Evolutionary conservation across 2,888 invertebrate species (phyloP).

Genomic region (Choreutis nemorana): DNA sequence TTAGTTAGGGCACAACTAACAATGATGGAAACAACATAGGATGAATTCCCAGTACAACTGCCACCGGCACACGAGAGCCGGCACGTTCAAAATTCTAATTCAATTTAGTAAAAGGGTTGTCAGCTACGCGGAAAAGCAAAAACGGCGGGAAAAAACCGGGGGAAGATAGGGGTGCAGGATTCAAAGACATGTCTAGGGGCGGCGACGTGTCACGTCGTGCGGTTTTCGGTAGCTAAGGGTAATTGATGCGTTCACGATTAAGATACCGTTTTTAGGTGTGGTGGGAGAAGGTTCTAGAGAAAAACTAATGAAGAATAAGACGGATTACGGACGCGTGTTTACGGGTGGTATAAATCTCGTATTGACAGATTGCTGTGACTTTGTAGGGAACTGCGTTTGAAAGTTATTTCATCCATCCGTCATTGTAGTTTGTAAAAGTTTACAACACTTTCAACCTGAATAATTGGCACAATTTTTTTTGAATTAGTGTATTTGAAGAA

Average conservation of each 20-base stretch:
- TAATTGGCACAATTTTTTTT: too few relatives aligned
- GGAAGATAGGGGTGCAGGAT: conserved; percentile 17
- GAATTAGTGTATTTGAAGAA: too few relatives aligned
- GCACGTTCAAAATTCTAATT: conserved; percentile 36
- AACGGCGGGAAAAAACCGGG: conserved; percentile 17
- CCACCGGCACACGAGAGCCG: conserved; percentile 19
- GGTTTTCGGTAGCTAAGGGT: conserved; percentile 26
- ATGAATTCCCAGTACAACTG: conserved; percentile 5
- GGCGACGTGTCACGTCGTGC: conserved; percentile 40
- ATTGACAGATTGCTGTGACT: too few relatives aligned
- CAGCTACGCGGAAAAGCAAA: conserved; percentile 48
- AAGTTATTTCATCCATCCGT: too few relatives aligned
- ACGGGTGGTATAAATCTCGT: too few relatives aligned
- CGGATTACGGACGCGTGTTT: too few relatives aligned
- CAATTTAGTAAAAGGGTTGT: conserved; percentile 58
- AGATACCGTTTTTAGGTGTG: too few relatives aligned
- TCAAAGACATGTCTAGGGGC: conserved; percentile 55
- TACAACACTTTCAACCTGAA: too few relatives aligned
- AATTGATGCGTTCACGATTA: conserved; percentile 48
- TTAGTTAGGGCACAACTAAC: neutral
- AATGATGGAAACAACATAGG: conserved; percentile 6
- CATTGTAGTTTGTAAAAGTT: too few relatives aligned
- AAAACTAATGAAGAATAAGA: too few relatives aligned
- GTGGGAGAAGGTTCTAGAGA: too few relatives aligned
- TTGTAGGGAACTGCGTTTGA: too few relatives aligned